phyloP scores from a whole-genome alignment of 1,140 invertebrate genomes.

The Drosophila hydei region DNA sequence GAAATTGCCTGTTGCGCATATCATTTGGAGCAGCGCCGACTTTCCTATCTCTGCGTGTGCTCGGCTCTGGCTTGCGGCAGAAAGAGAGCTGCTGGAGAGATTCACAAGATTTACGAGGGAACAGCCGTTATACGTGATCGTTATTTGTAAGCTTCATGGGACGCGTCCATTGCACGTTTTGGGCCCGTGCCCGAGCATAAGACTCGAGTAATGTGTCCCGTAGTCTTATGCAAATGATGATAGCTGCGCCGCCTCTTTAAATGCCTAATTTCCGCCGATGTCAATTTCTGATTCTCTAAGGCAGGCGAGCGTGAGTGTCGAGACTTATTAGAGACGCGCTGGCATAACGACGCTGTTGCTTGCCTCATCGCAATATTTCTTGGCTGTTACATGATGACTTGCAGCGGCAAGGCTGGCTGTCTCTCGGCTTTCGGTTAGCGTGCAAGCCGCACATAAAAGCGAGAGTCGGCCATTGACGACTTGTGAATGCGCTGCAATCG shows the following conservation, averaged over 20 bases:
- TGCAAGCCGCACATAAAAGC: constrained; percentile 30
- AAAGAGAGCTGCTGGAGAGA: constrained; percentile 17
- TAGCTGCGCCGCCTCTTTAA: constrained; percentile 25
- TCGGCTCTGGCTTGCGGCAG: no score
- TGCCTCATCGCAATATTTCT: constrained; percentile 78
- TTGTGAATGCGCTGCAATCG: constrained; percentile 16
- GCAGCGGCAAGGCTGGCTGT: constrained; percentile 36
- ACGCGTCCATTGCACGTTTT: constrained; percentile 36
- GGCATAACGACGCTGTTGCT: constrained; percentile 51
- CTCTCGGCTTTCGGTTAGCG: constrained; percentile 32
- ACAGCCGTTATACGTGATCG: constrained; percentile 52
- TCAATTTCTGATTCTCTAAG: constrained; percentile 66
- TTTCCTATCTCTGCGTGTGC: no score
- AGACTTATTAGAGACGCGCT: constrained; percentile 35
- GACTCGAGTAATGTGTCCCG: constrained; percentile 12
- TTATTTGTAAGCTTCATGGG: constrained; percentile 42
- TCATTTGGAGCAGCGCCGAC: constrained; percentile 39
- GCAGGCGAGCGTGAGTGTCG: constrained; percentile 24
- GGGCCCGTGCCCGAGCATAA: constrained; percentile 53
- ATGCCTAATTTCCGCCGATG: constrained; percentile 72
- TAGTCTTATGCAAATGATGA: constrained; percentile 70
- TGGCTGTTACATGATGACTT: constrained; percentile 77
- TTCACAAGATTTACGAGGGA: constrained; percentile 34
- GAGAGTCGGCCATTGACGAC: constrained; percentile 4
- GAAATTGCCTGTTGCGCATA: constrained; percentile 67